These are phyloP conservation scores for Coregonus ussuriensis DNA, from an alignment of 2,797 vertebrate genomes.

Conservation along the genomic window DNA sequence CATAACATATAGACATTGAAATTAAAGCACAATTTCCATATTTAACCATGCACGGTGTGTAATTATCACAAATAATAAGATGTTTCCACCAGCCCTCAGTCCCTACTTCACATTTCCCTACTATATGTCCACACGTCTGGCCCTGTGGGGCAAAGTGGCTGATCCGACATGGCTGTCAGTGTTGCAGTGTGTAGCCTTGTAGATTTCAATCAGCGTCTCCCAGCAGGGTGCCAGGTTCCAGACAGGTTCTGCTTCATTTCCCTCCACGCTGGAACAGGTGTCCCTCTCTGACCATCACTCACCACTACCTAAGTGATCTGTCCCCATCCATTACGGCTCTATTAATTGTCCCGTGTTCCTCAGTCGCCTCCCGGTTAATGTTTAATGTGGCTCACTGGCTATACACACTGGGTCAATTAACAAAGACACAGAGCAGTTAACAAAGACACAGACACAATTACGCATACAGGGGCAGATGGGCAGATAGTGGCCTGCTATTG, in stretches of 20 bases:
- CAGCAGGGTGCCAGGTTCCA: conserved; percentile 65
- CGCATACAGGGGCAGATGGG: conserved; percentile 2
- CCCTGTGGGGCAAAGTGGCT: conserved; percentile 45
- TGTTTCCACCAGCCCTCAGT: neutral
- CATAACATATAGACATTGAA: neutral
- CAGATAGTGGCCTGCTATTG: conserved; percentile 24
- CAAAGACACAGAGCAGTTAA: neutral
- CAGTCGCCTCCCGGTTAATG: conserved; percentile 66
- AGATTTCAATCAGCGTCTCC: conserved; percentile 73
- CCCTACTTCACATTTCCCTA: conserved; percentile 15
- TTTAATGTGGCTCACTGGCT: conserved; percentile 56
- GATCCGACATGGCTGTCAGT: conserved; percentile 61
- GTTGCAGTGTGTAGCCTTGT: conserved; percentile 52
- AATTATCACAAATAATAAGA: neutral
- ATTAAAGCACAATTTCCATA: neutral
- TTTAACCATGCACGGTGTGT: neutral
- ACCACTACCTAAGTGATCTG: conserved; percentile 57
- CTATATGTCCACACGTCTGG: conserved; percentile 37
- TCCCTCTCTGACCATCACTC: conserved; percentile 60
- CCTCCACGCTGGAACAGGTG: conserved; percentile 66
- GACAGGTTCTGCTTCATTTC: conserved; percentile 63
- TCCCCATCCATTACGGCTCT: conserved; percentile 56
- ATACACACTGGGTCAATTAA: conserved; percentile 3
- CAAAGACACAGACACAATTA: neutral
- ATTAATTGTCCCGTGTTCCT: conserved; percentile 68